Evolutionary conservation across 2,797 vertebrate species (phyloP).

Genomic region (Phrynocephalus vlangalii): DNA sequence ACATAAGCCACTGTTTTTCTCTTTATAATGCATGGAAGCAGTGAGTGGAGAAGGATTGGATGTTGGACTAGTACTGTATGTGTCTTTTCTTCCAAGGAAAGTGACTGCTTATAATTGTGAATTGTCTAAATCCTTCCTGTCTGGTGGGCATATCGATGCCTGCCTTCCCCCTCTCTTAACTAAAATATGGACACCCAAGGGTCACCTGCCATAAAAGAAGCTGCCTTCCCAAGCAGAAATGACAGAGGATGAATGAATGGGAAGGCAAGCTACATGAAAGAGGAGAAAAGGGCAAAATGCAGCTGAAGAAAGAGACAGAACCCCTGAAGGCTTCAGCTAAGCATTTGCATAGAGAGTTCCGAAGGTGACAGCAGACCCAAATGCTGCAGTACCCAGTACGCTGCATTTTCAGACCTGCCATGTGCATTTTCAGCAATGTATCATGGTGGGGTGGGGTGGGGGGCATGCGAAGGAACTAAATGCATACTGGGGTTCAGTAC

Average conservation of each 20-base stretch:
- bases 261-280: not conserved
- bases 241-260: not conserved
- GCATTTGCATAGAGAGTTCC: not conserved
- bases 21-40: not conserved
- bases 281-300: not conserved
- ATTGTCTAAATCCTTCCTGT: not conserved
- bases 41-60: too few species aligned
- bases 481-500: not conserved
- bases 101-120: not conserved
- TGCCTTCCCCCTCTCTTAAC: not conserved
- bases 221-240: not conserved
- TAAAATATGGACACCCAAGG: not conserved
- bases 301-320: not conserved
- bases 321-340: not conserved
- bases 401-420: not conserved
- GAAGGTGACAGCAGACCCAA: not conserved
- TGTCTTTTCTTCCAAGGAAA: not conserved
- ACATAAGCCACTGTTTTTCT: not conserved
- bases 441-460: too few species aligned
- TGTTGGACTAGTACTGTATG: too few species aligned
- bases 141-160: not conserved
- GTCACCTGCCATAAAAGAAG: not conserved
- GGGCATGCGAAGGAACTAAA: not conserved
- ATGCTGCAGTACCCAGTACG: not conserved
- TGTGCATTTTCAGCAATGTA: not conserved